A percentile compares a stretch with the other conserved stretches of the same genome.
Evolutionary conservation across 2,113 vertebrate species (phyloP).

Genomic region (Festucalex cinctus): DNA sequence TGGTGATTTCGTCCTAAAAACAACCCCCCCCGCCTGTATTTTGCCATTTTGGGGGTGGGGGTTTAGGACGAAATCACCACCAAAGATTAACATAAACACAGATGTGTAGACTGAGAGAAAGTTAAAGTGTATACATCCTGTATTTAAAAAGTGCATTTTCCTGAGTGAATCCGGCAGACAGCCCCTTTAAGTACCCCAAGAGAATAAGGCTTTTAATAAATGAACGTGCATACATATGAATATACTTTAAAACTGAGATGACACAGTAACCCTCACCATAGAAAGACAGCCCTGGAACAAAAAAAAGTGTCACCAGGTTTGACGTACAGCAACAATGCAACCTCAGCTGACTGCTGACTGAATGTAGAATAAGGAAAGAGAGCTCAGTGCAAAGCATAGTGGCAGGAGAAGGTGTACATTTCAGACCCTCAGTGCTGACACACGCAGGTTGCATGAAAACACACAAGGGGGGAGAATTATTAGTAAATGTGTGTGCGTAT

Average conservation of each 20-base stretch:
- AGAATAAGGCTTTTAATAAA: neutral
- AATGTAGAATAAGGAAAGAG: conserved; percentile 46
- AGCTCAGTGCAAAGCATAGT: conserved; percentile 21
- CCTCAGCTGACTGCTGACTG: conserved; percentile 54
- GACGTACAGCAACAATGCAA: conserved; percentile 45
- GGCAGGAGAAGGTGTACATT: conserved; percentile 38
- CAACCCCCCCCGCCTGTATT: no score
- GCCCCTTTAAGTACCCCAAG: no score
- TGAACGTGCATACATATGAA: neutral
- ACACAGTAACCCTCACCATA: neutral
- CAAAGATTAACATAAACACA: no score
- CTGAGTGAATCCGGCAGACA: no score
- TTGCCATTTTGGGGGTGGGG: no score
- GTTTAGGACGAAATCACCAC: no score
- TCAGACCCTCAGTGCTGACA: conserved; percentile 50
- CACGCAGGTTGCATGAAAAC: conserved; percentile 31
- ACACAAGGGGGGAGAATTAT: conserved; percentile 26
- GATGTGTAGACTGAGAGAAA: no score
- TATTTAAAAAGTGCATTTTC: no score
- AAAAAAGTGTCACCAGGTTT: conserved; percentile 42
- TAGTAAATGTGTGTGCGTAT: conserved; percentile 29
- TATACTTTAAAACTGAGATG: neutral
- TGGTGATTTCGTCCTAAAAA: no score
- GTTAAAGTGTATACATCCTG: no score
- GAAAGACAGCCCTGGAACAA: conserved; percentile 26